Evolutionary conservation across 2,888 invertebrate species (phyloP).

Genomic region (Eulithis testata): DNA sequence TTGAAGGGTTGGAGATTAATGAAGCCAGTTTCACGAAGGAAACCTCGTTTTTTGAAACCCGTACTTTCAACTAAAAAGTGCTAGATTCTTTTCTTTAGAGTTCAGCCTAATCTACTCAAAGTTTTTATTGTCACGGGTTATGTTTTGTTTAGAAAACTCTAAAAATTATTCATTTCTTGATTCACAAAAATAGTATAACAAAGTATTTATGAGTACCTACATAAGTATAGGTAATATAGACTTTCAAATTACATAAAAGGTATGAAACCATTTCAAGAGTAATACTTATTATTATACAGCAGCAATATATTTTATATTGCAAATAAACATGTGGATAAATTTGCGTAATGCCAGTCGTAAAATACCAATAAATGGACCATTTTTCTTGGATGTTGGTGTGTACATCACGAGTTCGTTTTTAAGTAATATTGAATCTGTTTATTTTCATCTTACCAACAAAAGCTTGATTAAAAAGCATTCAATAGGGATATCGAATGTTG

Average conservation of each 20-base stretch:
- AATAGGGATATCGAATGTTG: no score
- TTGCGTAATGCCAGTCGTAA: slow-evolving; percentile 79
- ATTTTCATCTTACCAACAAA: slow-evolving; percentile 5
- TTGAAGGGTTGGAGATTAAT: slow-evolving; percentile 76
- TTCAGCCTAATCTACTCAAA: no score
- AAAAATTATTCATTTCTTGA: no score
- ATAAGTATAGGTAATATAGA: background rate
- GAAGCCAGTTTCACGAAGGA: slow-evolving; percentile 51
- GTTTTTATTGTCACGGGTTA: no score
- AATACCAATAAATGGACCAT: slow-evolving; percentile 71
- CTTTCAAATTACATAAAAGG: slow-evolving; percentile 36
- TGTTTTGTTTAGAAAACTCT: no score
- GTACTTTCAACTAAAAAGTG: background rate
- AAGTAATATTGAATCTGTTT: slow-evolving; percentile 22
- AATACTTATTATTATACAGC: slow-evolving; percentile 49
- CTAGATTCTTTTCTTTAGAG: background rate
- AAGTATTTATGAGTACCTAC: background rate
- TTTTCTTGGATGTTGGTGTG: slow-evolving; percentile 31
- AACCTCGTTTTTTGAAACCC: slow-evolving; percentile 38
- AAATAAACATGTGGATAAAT: slow-evolving; percentile 84
- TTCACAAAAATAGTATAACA: background rate
- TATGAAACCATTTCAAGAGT: slow-evolving; percentile 47
- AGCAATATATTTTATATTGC: slow-evolving; percentile 78
- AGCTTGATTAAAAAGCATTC: no score
- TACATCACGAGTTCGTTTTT: slow-evolving; percentile 24